Evolutionary conservation across 2,888 invertebrate species (phyloP), one percentile per base, ranked within the genome.

Genomic region (Dicyrtomina minuta): DNA sequence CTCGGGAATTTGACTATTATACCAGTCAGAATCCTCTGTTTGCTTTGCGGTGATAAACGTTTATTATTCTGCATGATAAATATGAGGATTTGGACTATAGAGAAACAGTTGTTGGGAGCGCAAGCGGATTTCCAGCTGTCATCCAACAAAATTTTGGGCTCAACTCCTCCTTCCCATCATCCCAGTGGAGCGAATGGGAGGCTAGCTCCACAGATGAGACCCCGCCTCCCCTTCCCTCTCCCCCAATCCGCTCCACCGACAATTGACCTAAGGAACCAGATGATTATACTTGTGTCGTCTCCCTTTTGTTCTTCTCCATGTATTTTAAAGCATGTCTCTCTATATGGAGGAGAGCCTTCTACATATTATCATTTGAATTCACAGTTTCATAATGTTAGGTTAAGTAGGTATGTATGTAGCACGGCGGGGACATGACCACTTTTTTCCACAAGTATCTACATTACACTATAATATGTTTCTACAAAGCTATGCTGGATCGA

Each of bases 31-130:
- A n/a, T 12, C 41, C 58, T 39, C 13, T 62, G 62, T 68, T 68
- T 68, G 61, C 46, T 56, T 68, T 53, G 68, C 55, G 55, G 68
- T 68, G 68, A 68, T 68, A 62, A 62, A 68, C 68, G 68, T 62
- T 61, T 55, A 27, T 55, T 55, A 22, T 55, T 55, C 55, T 5
- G 24, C 24, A 58, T 58, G 58, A 58, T 33, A 58, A 58, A 44
- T 43, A 60, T 60, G 60, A 60, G 55, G 51, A 17, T 65, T 15
- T 33, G 65, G n/a, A n/a, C n/a, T n/a, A n/a, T n/a, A n/a, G n/a
- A n/a, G n/a, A n/a, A n/a, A 41, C n/a, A 43, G 27, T 17, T 26
- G 27, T 17, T 26, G 26, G 53, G 22, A n/a, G 27, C 41, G 26
- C 26, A 41, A 27, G 51, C 39, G 64, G 43, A 26, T 20, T 43